Conservation (phyloP, 2,888 invertebrate genomes). For the Galerucella calmariensis region DNA sequence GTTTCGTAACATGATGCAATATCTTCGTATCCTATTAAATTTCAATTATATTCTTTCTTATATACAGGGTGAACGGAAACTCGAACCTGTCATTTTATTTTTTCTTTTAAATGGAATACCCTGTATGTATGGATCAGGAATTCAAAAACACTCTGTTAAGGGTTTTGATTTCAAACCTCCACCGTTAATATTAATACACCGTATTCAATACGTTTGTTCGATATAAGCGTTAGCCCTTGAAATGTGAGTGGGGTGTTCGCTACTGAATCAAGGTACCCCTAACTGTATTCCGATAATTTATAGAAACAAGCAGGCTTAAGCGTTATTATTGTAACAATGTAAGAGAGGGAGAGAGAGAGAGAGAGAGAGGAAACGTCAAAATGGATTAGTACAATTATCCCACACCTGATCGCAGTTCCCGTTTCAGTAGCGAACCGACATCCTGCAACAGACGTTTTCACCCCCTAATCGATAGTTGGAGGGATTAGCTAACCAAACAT, state of each 20-base stretch:
- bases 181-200: not conserved
- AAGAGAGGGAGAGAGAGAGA: not conserved
- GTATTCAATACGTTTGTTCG: not conserved
- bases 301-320: constrained; percentile 18
- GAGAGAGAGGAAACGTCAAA: constrained; percentile 25
- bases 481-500: constrained; percentile 9
- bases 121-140: too few relatives aligned
- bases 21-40: too few relatives aligned
- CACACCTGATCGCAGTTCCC: constrained; percentile 34
- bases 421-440: constrained; percentile 21
- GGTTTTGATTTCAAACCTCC: not conserved
- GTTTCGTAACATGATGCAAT: too few relatives aligned
- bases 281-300: constrained; percentile 22
- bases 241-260: not conserved
- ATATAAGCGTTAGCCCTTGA: not conserved
- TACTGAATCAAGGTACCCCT: not conserved
- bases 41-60: too few relatives aligned
- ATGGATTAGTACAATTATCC: constrained; percentile 37
- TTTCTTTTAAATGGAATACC: too few relatives aligned
- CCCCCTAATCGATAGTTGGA: not conserved
- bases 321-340: constrained; percentile 23
- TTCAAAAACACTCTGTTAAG: too few relatives aligned
- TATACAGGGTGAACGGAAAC: too few relatives aligned
- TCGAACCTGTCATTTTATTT: too few relatives aligned
- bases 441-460: constrained; percentile 22